These are phyloP conservation scores for Dendroctonus valens DNA, from an alignment of 1,140 invertebrate species.

Conservation along the genomic window DNA sequence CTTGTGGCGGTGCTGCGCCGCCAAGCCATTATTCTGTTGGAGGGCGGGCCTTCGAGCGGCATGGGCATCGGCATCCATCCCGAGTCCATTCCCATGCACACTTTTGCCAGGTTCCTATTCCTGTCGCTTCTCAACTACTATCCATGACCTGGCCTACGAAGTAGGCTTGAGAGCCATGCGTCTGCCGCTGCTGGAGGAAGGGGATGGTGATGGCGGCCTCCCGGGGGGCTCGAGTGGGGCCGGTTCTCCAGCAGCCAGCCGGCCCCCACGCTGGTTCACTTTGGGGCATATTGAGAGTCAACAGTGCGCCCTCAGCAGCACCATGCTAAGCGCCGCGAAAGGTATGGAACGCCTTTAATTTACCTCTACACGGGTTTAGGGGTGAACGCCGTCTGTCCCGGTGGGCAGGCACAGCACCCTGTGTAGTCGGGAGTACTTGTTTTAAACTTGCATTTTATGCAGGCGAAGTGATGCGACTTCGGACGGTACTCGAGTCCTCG, in stretches of 20 bases:
- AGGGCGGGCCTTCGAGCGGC: slow-evolving; percentile 73
- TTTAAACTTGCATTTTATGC: slow-evolving; percentile 29
- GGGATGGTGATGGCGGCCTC: slow-evolving; percentile 56
- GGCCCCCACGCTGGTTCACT: slow-evolving; percentile 69
- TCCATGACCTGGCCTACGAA: slow-evolving; percentile 73
- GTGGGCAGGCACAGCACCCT: too few species aligned
- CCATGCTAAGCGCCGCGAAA: slow-evolving; percentile 74
- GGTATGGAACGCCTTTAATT: slow-evolving; percentile 46
- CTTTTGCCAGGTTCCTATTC: slow-evolving; percentile 78
- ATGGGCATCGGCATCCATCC: slow-evolving; percentile 73
- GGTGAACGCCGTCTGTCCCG: too few species aligned
- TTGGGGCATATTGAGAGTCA: slow-evolving; percentile 77
- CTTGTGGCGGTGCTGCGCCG: slow-evolving; percentile 61
- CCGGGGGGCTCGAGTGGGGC: slow-evolving; percentile 47
- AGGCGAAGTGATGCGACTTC: slow-evolving; percentile 67
- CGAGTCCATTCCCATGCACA: slow-evolving; percentile 78
- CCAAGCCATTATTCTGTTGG: slow-evolving; percentile 63
- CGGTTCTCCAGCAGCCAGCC: slow-evolving; percentile 41
- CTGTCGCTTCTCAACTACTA: slow-evolving; percentile 70
- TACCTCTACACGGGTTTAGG: too few species aligned
- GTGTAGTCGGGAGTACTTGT: slow-evolving; percentile 30
- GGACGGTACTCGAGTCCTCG: slow-evolving; percentile 72
- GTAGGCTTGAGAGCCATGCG: slow-evolving; percentile 65
- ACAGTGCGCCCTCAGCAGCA: slow-evolving; percentile 76
- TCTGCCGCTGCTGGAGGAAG: slow-evolving; percentile 75